These are phyloP conservation scores for Thecophora atra DNA, from an alignment of 2,888 invertebrate genomes.

Conservation along the genomic window DNA sequence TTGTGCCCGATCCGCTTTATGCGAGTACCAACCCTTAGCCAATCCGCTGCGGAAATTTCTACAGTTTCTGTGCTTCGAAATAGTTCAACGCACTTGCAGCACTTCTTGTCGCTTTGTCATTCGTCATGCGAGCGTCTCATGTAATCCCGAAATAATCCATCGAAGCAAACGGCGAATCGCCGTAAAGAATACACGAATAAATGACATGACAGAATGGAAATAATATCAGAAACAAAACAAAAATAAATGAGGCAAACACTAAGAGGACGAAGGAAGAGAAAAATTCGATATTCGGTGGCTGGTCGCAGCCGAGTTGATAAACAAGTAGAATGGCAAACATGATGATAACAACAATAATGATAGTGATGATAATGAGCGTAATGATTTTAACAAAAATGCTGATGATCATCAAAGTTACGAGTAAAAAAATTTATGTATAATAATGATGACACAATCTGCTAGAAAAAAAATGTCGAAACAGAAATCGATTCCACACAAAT, in stretches of 20 bases:
- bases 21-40: too few species aligned
- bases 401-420: not conserved
- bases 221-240: conserved; percentile 17
- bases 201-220: not conserved
- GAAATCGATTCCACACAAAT: not conserved
- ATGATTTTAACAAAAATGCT: not conserved
- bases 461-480: not conserved
- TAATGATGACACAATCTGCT: conserved; percentile 22
- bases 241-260: not conserved
- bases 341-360: not conserved
- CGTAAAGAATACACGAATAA: not conserved
- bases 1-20: too few species aligned
- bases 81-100: conserved; percentile 43
- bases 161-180: not conserved
- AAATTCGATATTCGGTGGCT: not conserved
- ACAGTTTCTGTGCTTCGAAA: not conserved
- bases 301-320: too few species aligned
- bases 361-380: not conserved
- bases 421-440: conserved; percentile 19
- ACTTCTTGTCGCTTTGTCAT: conserved; percentile 15
- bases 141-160: conserved; percentile 29
- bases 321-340: too few species aligned
- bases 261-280: not conserved
- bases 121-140: conserved; percentile 17
- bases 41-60: too few species aligned